Conservation (phyloP, 2,113 vertebrate genomes). For the Clinocottus analis region DNA sequence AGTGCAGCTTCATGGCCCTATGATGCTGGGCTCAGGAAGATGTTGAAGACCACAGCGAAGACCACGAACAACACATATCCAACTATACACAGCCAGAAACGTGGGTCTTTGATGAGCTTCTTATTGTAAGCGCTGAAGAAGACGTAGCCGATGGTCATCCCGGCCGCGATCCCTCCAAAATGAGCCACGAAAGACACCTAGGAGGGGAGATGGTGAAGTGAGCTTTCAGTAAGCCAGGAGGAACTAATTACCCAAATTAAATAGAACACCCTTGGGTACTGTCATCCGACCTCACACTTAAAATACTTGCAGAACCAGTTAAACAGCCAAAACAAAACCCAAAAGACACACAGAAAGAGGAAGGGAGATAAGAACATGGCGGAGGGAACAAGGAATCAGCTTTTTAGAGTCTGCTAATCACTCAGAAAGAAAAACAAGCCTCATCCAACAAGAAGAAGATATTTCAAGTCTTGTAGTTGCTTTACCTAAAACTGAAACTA, state of each 20-base stretch:
- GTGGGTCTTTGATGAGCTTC: slow-evolving; percentile 88
- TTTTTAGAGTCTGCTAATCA: background rate
- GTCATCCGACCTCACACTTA: background rate
- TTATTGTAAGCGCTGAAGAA: slow-evolving; percentile 90
- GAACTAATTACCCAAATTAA: background rate
- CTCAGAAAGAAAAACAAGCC: slow-evolving; percentile 4
- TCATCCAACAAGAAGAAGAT: background rate
- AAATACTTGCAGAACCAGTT: slow-evolving; percentile 44
- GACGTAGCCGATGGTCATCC: slow-evolving; percentile 93
- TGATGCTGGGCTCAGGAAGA: slow-evolving; percentile 87
- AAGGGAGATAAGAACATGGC: background rate
- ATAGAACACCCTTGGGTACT: background rate
- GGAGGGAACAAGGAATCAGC: background rate
- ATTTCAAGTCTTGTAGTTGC: background rate
- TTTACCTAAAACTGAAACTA: slow-evolving; percentile 5
- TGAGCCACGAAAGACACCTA: slow-evolving; percentile 95
- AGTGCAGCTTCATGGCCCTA: background rate
- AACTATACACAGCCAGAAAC: slow-evolving; percentile 90
- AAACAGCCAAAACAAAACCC: slow-evolving; percentile 5
- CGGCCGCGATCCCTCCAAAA: slow-evolving; percentile 89
- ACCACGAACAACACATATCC: slow-evolving; percentile 83
- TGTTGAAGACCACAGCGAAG: slow-evolving; percentile 90
- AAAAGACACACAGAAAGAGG: background rate
- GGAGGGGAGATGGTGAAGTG: background rate
- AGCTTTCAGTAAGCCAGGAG: background rate